Percentiles rank a stretch among this genome's conserved stretches.
Conservation (phyloP, 2,888 invertebrate genomes). For the Homarus gammarus region DNA sequence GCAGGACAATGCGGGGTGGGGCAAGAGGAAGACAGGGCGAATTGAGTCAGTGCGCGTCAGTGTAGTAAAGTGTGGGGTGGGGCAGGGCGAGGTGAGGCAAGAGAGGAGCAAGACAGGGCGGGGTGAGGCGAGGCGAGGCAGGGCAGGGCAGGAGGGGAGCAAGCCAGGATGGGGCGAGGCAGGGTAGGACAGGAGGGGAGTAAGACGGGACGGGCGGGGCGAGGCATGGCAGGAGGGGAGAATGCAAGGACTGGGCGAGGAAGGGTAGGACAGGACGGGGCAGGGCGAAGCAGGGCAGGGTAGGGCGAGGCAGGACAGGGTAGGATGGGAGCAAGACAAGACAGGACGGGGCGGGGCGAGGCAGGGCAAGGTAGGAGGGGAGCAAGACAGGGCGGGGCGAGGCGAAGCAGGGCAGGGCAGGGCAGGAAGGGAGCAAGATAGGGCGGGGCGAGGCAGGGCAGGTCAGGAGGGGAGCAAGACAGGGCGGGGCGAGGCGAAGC, state of each 20-base stretch:
- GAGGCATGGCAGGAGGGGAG: background rate
- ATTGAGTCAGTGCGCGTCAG: background rate
- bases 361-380: background rate
- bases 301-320: background rate
- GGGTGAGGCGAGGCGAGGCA: background rate
- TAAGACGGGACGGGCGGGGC: background rate
- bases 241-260: background rate
- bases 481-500: no score
- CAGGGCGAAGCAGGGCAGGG: background rate
- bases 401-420: background rate
- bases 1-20: background rate
- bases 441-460: no score
- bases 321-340: background rate
- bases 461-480: no score
- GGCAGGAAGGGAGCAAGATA: background rate
- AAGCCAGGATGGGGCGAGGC: no score
- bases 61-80: background rate
- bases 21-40: background rate
- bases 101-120: background rate
- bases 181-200: background rate
- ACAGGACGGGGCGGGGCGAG: background rate
- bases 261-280: no score
- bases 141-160: background rate
- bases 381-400: background rate
- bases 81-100: background rate